Base-by-base conservation (phyloP, 2,113 vertebrate species). In the Xiphophorus couchianus region DNA sequence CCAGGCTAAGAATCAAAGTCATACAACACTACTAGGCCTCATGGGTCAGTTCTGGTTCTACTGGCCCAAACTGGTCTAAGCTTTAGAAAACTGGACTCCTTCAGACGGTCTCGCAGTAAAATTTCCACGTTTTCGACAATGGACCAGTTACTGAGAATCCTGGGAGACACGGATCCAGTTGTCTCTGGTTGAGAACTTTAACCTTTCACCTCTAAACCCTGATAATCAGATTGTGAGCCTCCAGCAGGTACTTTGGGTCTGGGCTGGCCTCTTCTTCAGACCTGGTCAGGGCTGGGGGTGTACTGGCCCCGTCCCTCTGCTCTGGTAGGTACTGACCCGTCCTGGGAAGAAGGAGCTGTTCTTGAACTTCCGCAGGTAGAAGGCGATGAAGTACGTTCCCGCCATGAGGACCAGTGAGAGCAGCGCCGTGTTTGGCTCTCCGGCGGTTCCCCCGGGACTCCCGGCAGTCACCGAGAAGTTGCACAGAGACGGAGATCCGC, bases 321-420 rank as follows among this genome's bases (percentile, higher is more conserved):
- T 5, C 33, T 3, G 35, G 8, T 17, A 0, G 5, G 61, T 69
- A 82, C 84, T 76, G 33, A 98, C 97, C 93, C 93, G 94, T 76
- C 97, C 97, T 0, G 97, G 97, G 83, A 98, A 98, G 90, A 98
- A 98, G 29, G 96, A 96, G 77, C 97, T 97, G 86, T 97, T 97
- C 90, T 97, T 97, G 85, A 97, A 96, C 71, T 96, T 96, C 71
- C 96, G 94, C 66, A 97, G 93, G 87, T 96, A 97, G 84, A 96
- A 96, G 13, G 96, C 96, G 0, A 96, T 96, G 82, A 96, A 95
- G 86, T 96, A 97, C 0, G 96, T 97, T 73, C 96, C 96, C 0
- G 94, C 91, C 96, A 96, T 97, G 37, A 97, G 95, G 13, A 97
- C 94, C 2, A 97, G 84, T 0, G 96, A 96, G 10, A 97, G 93